These are phyloP conservation scores for Microplitis demolitor DNA, from an alignment of 1,140 invertebrate species.

Conservation along the genomic window DNA sequence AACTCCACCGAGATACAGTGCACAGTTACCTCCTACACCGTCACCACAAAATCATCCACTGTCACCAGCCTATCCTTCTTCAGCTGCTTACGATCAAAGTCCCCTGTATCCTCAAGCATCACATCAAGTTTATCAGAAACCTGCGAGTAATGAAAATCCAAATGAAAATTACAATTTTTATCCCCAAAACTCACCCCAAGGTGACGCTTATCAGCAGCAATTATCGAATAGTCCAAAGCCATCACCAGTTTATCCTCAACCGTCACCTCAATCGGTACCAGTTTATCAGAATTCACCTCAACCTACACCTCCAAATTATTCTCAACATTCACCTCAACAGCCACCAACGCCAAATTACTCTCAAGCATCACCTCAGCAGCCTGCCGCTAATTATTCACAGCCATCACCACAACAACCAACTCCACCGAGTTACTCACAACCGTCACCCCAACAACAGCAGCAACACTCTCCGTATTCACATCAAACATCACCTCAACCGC, in stretches of 20 bases:
- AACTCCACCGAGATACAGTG: constrained; percentile 56
- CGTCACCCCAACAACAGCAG: constrained; percentile 42
- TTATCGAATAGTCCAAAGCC: constrained; percentile 29
- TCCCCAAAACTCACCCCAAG: constrained; percentile 28
- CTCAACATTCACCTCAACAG: constrained; percentile 44
- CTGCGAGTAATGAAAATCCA: constrained; percentile 39
- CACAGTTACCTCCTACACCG: constrained; percentile 56
- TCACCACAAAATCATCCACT: constrained; percentile 57
- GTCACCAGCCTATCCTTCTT: constrained; percentile 55
- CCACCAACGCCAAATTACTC: constrained; percentile 43
- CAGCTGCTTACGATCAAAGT: constrained; percentile 49
- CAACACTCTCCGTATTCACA: constrained; percentile 40
- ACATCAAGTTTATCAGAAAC: constrained; percentile 46
- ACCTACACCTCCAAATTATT: constrained; percentile 40
- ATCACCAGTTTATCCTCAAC: constrained; percentile 40
- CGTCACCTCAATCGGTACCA: constrained; percentile 31
- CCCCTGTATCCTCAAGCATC: constrained; percentile 43
- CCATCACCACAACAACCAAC: constrained; percentile 39
- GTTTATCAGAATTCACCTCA: constrained; percentile 47
- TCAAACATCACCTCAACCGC: constrained; percentile 41
- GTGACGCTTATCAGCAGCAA: constrained; percentile 26
- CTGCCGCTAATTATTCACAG: constrained; percentile 41
- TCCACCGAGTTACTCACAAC: constrained; percentile 46
- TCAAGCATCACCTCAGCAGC: constrained; percentile 49
- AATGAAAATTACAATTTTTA: constrained; percentile 31